Conservation (phyloP, 2,113 vertebrate species). For the Gallinago jamesoni region DNA sequence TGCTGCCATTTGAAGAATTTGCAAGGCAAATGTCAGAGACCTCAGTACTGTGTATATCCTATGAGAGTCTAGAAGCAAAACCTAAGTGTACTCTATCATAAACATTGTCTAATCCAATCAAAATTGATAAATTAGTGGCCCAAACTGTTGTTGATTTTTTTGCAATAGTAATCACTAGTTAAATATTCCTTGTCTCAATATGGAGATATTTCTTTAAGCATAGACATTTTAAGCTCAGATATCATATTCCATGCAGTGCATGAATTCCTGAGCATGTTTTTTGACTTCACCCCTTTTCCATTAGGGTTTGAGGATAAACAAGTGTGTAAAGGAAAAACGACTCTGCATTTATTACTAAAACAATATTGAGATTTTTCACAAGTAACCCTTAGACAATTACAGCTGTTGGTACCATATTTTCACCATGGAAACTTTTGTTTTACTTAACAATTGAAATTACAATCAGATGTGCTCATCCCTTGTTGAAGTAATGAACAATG, state of each 20-base stretch:
- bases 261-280: constrained; percentile 7
- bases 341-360: constrained; percentile 55
- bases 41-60: not conserved
- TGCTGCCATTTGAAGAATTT: not conserved
- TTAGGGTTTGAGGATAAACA: constrained; percentile 43
- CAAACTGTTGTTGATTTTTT: not conserved
- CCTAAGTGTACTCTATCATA: not conserved
- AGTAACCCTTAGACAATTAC: constrained; percentile 64
- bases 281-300: constrained; percentile 19
- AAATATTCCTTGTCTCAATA: not conserved
- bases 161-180: not conserved
- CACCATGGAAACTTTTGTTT: constrained; percentile 76
- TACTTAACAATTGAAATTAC: constrained; percentile 74
- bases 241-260: not conserved
- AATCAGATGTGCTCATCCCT: constrained; percentile 76
- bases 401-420: constrained; percentile 70
- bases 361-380: constrained; percentile 67
- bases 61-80: not conserved
- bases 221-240: not conserved
- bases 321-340: constrained; percentile 61
- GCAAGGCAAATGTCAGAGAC: not conserved
- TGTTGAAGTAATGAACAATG: constrained; percentile 79
- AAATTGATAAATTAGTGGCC: not conserved
- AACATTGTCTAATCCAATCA: not conserved
- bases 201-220: not conserved